Evolutionary conservation across 2,113 vertebrate species (phyloP), one percentile per base, ranked within the genome.

Genomic region (Illadopsis cleaveri): DNA sequence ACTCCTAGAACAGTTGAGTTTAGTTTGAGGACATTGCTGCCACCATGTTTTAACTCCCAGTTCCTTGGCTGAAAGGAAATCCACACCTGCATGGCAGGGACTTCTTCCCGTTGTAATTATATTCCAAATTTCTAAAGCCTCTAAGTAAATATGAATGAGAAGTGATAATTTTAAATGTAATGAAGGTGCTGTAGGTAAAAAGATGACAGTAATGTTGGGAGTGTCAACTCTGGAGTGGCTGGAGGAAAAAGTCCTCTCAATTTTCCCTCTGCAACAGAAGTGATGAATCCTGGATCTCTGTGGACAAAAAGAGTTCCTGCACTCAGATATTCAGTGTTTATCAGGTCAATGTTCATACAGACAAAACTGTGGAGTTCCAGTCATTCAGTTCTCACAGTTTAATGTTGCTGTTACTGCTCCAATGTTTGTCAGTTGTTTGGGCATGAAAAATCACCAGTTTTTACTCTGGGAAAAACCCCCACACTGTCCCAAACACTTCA

Each of bases 401-500:
- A 35, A 9, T 83, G 79, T 30, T 71, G 66, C 40, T 37, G 58
- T 64, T 71, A 19, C 44, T 79, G 30, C 31, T 88, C 27, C 82
- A 33, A 7, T 79, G 27, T 73, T 78, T 90, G 38, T 37, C 70
- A 35, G 11, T 85, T 33, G 35, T 64, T 71, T 61, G 45, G 70
- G 42, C 44, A 47, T 27, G 30, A 75, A 80, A 75, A 73, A 73
- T 57, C 69, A 65, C 30, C 25, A 16, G 10, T 6, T 92, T 78
- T 65, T 78, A n/a, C 51, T 51, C 35, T 16, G 75, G 53, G 21
- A 35, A 62, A 82, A 66, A 4, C 0, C 0, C 15, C 9, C 15
- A 9, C 0, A 0, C 15, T 28, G 40, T 25, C 38, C 35, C 37
- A 56, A 72, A 42, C 20, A 5, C 28, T 90, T 72, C 1, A 3